Evolutionary conservation across 2,888 invertebrate species (phyloP).

Genomic region (Epiblema foenella): DNA sequence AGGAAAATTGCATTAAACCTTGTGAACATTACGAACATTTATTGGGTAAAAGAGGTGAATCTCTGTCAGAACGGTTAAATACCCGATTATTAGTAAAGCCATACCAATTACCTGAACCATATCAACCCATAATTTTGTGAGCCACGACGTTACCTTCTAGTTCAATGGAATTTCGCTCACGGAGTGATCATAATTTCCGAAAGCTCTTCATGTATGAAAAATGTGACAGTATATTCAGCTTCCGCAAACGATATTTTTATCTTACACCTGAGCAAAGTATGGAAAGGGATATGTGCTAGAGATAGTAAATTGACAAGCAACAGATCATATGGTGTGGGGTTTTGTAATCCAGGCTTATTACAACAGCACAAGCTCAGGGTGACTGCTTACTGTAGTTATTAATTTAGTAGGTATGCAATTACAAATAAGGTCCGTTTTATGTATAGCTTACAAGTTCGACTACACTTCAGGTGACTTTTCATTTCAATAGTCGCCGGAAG

Average conservation of each 20-base stretch:
- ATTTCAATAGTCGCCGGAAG: too few species aligned
- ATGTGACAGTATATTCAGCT: slow-evolving; percentile 35
- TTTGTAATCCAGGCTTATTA: neutral
- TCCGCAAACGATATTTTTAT: slow-evolving; percentile 35
- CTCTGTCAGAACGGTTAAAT: neutral
- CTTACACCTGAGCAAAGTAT: slow-evolving; percentile 15
- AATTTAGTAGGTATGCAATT: too few species aligned
- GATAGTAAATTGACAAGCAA: slow-evolving; percentile 5
- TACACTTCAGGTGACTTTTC: too few species aligned
- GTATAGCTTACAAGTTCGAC: too few species aligned
- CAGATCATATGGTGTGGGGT: slow-evolving; percentile 9
- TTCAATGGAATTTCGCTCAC: slow-evolving; percentile 49
- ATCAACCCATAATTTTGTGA: slow-evolving; percentile 7
- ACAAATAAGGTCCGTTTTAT: too few species aligned
- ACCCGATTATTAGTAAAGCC: neutral
- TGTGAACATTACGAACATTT: neutral
- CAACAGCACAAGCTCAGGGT: neutral
- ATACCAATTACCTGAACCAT: neutral
- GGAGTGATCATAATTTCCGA: slow-evolving; percentile 50
- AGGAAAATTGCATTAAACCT: neutral
- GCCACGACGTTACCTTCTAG: slow-evolving; percentile 16
- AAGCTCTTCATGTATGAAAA: slow-evolving; percentile 39
- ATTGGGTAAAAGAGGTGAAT: neutral
- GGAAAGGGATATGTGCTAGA: neutral
- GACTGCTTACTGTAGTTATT: too few species aligned